phyloP scores from a whole-genome alignment of 2,797 vertebrate species.

The Cetoscarus ocellatus region DNA sequence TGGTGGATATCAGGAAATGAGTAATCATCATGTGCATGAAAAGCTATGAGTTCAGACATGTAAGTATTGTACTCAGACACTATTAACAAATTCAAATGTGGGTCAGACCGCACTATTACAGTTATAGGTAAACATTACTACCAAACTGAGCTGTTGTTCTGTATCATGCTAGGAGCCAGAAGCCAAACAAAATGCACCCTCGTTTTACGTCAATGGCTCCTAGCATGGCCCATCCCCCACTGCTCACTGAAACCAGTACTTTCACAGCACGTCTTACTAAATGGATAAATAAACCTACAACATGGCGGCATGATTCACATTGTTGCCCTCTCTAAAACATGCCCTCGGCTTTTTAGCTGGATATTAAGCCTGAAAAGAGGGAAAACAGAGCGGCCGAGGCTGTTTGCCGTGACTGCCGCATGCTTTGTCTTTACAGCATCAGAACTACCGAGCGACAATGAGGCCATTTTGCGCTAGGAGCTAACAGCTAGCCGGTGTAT shows the following conservation, averaged over 20 bases:
- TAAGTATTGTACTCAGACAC: no score
- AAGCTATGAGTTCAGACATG: neutral
- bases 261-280: slow-evolving; percentile 36
- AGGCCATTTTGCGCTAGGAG: slow-evolving; percentile 84
- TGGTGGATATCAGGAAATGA: slow-evolving; percentile 41
- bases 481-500: slow-evolving; percentile 67
- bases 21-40: slow-evolving; percentile 9
- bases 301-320: neutral
- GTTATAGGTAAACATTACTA: neutral
- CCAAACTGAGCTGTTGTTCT: neutral
- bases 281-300: slow-evolving; percentile 25
- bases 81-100: neutral
- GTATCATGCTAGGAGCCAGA: slow-evolving; percentile 37
- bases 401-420: slow-evolving; percentile 53
- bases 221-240: slow-evolving; percentile 78
- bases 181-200: slow-evolving; percentile 68
- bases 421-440: slow-evolving; percentile 84
- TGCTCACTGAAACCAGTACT: slow-evolving; percentile 40
- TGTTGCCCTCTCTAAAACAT: rapidly evolving
- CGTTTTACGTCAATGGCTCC: slow-evolving; percentile 77
- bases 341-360: rapidly evolving
- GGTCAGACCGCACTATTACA: neutral
- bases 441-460: slow-evolving; percentile 76
- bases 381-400: neutral
- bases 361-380: rapidly evolving